Percentiles rank a stretch among this genome's conserved stretches.
phyloP scores from a whole-genome alignment of 2,888 invertebrate species.

The Ochropleura plecta region DNA sequence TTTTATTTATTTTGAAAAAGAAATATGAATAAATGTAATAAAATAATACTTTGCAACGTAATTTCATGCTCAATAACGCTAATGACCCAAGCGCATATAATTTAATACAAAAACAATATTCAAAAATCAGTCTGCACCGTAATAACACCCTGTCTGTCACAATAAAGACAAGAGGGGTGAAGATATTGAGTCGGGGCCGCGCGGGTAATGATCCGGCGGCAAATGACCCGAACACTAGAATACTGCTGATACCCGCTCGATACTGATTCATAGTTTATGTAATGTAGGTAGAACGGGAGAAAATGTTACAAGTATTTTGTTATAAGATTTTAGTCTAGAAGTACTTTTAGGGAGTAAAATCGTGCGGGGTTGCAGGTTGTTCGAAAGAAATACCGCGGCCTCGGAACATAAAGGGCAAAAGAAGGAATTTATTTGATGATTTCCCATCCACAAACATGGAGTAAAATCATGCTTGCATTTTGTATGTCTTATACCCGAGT shows the following conservation, averaged over 20 bases:
- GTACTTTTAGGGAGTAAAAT: background rate
- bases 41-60: background rate
- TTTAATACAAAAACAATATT: conserved; percentile 46
- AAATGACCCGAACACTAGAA: conserved; percentile 63
- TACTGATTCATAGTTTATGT: conserved; percentile 43
- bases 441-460: too few species aligned
- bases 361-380: background rate
- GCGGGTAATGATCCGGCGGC: conserved; percentile 68
- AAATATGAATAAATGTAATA: too few species aligned
- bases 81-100: conserved; percentile 30
- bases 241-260: conserved; percentile 28
- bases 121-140: conserved; percentile 33
- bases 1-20: too few species aligned
- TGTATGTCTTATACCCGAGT: too few species aligned
- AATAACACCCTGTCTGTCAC: conserved; percentile 51
- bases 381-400: too few species aligned
- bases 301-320: background rate
- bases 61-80: conserved; percentile 17
- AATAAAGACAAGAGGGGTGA: conserved; percentile 61
- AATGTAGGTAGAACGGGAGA: background rate
- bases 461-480: too few species aligned
- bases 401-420: too few species aligned
- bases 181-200: conserved; percentile 65
- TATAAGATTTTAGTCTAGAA: background rate
- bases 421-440: too few species aligned